Percentiles rank a stretch among this genome's conserved stretches.
Evolutionary conservation across 2,888 invertebrate genomes (phyloP).

Genomic region (Platycheirus albimanus): DNA sequence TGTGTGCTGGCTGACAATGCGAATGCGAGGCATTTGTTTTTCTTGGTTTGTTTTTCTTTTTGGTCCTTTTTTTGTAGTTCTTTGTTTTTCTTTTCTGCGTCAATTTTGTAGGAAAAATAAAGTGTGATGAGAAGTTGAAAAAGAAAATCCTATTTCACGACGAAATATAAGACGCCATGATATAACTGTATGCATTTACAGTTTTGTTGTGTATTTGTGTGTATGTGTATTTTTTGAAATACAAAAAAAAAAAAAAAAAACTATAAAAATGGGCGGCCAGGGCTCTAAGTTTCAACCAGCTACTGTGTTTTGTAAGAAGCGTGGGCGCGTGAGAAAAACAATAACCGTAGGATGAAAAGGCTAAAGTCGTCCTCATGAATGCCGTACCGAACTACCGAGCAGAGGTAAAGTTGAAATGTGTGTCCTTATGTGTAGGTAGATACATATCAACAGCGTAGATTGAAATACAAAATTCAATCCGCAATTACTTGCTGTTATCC

Average conservation of each 20-base stretch:
- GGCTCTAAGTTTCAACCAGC: conserved; percentile 19
- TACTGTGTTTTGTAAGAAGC: conserved; percentile 15
- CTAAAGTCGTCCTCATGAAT: conserved; percentile 25
- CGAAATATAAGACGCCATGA: conserved; percentile 44
- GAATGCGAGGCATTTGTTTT: conserved; percentile 32
- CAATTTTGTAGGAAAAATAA: conserved; percentile 43
- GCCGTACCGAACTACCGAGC: neutral
- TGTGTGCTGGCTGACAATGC: conserved; percentile 38
- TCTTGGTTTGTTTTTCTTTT: conserved; percentile 21
- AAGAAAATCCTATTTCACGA: conserved; percentile 56
- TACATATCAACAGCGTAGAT: conserved; percentile 26
- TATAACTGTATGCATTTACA: conserved; percentile 20
- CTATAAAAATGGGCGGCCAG: conserved; percentile 34
- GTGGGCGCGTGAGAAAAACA: conserved; percentile 69
- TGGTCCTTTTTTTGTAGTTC: conserved; percentile 28
- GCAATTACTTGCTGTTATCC: neutral
- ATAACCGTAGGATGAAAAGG: conserved; percentile 44
- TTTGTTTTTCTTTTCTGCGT: conserved; percentile 56
- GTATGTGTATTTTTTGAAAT: conserved; percentile 10
- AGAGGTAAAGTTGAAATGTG: conserved; percentile 15
- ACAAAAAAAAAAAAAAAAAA: conserved; percentile 34
- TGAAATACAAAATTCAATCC: neutral
- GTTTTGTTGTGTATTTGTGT: neutral
- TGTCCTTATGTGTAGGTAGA: conserved; percentile 15
- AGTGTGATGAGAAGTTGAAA: conserved; percentile 51